Conservation (phyloP, 2,113 vertebrate species). For the Nanorana parkeri region DNA sequence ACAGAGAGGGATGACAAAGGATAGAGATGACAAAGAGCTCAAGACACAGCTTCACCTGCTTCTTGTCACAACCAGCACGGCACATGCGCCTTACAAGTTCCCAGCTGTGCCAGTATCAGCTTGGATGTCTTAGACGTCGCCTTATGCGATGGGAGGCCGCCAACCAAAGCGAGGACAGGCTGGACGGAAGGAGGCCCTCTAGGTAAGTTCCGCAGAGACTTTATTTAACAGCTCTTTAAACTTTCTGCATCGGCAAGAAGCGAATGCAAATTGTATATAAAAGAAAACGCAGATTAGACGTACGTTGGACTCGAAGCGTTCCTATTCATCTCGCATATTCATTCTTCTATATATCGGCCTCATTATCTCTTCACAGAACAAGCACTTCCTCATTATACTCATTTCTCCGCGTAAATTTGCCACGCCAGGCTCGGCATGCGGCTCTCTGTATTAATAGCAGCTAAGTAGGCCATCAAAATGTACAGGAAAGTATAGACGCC, state of each 20-base stretch:
- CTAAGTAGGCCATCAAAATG: conserved; percentile 14
- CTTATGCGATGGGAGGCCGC: too few relatives aligned
- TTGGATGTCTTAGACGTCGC: too few relatives aligned
- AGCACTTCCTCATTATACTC: conserved; percentile 7
- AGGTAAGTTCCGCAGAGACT: too few relatives aligned
- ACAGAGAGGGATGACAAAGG: too few relatives aligned
- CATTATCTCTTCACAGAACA: conserved; percentile 3
- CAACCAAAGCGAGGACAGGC: too few relatives aligned
- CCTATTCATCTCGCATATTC: neutral
- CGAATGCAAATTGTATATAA: neutral
- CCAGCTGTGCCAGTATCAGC: too few relatives aligned
- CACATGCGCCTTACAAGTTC: too few relatives aligned
- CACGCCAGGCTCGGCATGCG: neutral
- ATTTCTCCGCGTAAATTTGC: conserved; percentile 16
- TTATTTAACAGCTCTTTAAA: neutral
- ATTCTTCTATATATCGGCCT: neutral
- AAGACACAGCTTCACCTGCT: too few relatives aligned
- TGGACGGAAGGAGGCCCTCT: too few relatives aligned
- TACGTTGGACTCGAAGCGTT: neutral
- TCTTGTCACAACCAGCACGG: too few relatives aligned
- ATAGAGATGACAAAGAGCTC: too few relatives aligned
- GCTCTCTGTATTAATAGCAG: conserved; percentile 19
- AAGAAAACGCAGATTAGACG: neutral
- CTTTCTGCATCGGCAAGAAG: neutral
- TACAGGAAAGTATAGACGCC: neutral